Percentiles rank a stretch among this genome's conserved stretches.
These are phyloP conservation scores for Strongylocentrotus purpuratus DNA, from an alignment of 35 echinoderm and acorn worm species.

Conservation along the genomic window DNA sequence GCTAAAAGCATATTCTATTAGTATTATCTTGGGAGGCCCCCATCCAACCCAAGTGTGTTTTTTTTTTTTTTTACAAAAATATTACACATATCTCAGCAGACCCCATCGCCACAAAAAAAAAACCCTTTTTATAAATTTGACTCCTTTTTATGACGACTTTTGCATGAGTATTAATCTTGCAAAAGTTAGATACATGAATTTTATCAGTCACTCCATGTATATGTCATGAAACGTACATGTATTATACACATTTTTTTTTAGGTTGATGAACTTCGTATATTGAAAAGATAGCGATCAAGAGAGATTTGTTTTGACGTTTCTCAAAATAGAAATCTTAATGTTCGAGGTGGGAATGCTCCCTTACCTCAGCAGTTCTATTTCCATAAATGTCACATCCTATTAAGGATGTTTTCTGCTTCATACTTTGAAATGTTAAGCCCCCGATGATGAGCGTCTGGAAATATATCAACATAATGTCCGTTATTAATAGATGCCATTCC, in stretches of 20 bases:
- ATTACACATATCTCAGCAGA: no score
- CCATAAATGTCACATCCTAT: constrained; percentile 1
- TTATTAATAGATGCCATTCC: neutral
- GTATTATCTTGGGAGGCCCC: no score
- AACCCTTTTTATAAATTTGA: no score
- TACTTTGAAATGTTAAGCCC: neutral
- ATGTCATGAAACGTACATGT: neutral
- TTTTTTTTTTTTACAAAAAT: no score
- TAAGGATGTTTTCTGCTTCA: neutral
- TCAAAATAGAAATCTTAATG: neutral
- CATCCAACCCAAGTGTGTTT: no score
- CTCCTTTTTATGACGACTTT: no score
- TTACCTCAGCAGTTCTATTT: neutral
- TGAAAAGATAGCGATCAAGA: neutral
- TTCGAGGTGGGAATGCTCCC: neutral
- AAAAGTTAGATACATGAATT: no score
- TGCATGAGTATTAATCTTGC: no score
- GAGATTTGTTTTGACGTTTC: neutral
- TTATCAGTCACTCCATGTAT: no score
- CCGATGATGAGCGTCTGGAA: neutral
- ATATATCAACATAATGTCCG: neutral
- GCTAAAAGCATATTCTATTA: no score
- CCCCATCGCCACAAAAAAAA: no score
- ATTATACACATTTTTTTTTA: neutral
- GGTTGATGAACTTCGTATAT: neutral